These are phyloP conservation scores for Aphelenchoides bicaudatus DNA, from an alignment of 2,888 invertebrate species.

Conservation along the genomic window DNA sequence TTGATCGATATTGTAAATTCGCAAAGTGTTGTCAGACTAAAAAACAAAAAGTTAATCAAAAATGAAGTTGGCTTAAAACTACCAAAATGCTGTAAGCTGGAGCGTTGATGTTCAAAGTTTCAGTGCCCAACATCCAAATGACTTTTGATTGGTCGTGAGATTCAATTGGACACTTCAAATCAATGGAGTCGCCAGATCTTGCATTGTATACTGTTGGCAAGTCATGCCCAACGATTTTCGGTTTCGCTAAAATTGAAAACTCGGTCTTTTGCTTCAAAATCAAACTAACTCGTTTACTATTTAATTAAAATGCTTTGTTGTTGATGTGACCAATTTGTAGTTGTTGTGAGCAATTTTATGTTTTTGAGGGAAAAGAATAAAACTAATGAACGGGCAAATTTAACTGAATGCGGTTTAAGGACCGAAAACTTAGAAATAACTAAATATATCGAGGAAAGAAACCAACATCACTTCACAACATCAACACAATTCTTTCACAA, in stretches of 20 bases:
- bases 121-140: conserved; percentile 63
- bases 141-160: conserved; percentile 51
- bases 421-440: conserved; percentile 11
- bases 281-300: not conserved
- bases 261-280: not conserved
- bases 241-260: conserved; percentile 43
- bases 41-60: conserved; percentile 18
- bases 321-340: too few relatives aligned
- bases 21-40: conserved; percentile 50
- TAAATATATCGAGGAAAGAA: conserved; percentile 16
- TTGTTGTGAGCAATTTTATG: too few relatives aligned
- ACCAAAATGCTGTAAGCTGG: conserved; percentile 47
- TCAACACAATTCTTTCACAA: not conserved
- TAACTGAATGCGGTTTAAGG: not conserved
- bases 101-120: conserved; percentile 42
- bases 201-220: conserved; percentile 27
- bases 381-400: too few relatives aligned
- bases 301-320: too few relatives aligned
- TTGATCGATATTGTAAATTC: conserved; percentile 42
- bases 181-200: conserved; percentile 38
- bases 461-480: conserved; percentile 23
- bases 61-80: not conserved
- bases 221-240: conserved; percentile 38
- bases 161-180: conserved; percentile 41
- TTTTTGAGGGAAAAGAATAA: too few relatives aligned